Evolutionary conservation across 1,140 invertebrate genomes (phyloP), one percentile per base, ranked within the genome.

Genomic region (Aphelinus certus): DNA sequence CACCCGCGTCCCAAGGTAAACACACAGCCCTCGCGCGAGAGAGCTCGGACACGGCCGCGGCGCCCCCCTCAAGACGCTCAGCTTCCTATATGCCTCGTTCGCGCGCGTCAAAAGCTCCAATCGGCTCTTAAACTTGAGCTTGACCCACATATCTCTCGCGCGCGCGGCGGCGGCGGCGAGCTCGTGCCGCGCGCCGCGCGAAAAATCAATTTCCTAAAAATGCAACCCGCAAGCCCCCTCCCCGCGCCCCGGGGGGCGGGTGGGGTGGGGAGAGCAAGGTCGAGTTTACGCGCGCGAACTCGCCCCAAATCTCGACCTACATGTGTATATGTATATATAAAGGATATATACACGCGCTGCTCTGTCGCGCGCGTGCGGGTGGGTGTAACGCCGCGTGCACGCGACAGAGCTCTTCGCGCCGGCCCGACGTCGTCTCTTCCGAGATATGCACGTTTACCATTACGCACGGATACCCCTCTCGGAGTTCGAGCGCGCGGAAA

Each of bases 191-290:
- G 26, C 26, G 26, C 26, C 26, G 26, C 26, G 26, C 26, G 26
- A 26, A 70, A 76, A 76, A 71, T 71, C 68, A 76, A 71, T 76
- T 76, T 76, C 68, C 68, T 76, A 76, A 76, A 76, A 76, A 76
- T 71, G 74, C 49, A 10, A 48, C 10, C 46, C 2, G 7, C 1
- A n/a, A 42, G 5, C 26, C 55, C 26, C 47, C 47, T 46, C 6
- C 60, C 43, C 56, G 4, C 10, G 26, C 49, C 4, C 71, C 26
- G 26, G 43, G n/a, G 47, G 51, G 65, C 63, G 63, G 42, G 56
- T 53, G 55, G 43, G 26, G 26, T 58, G 43, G 65, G 64, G 65
- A 26, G 26, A 26, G 49, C 72, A 74, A 67, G 72, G 64, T 74
- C 65, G 65, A 68, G 65, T 68, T 68, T 68, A 74, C 65, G 58